These are phyloP conservation scores for Idris sp. DNA, from an alignment of 1,140 invertebrate genomes.

Conservation along the genomic window DNA sequence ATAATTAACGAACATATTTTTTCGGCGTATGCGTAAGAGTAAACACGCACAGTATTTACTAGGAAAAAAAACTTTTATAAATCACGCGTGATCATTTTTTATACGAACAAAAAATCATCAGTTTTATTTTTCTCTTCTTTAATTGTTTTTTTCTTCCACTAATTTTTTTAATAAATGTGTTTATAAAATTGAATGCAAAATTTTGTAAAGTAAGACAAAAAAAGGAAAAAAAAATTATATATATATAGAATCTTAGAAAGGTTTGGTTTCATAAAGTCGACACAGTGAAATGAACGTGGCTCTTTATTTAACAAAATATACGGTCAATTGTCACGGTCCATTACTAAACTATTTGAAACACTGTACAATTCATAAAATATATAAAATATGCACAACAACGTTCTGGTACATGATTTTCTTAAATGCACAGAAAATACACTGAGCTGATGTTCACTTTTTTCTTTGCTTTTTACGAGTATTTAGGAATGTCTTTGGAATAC, in stretches of 20 bases:
- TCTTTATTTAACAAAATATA: conserved; percentile 59
- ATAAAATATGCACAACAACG: conserved; percentile 58
- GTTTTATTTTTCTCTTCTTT: conserved; percentile 1
- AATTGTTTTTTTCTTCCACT: too few relatives aligned
- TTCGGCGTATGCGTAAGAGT: conserved; percentile 53
- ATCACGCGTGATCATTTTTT: conserved; percentile 47
- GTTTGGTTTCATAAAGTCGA: conserved; percentile 46
- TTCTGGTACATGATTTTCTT: conserved; percentile 48
- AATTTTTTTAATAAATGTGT: too few relatives aligned
- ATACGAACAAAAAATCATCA: conserved; percentile 22
- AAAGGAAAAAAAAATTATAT: conserved; percentile 1
- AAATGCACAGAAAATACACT: conserved; percentile 37
- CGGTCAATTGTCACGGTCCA: conserved; percentile 49
- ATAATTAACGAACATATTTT: conserved; percentile 56
- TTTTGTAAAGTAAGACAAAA: too few relatives aligned
- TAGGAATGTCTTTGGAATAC: conserved; percentile 42
- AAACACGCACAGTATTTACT: conserved; percentile 54
- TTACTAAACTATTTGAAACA: conserved; percentile 58
- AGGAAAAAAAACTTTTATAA: conserved; percentile 56
- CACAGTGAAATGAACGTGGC: conserved; percentile 52
- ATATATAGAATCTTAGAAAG: conserved; percentile 1
- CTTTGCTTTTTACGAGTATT: conserved; percentile 1
- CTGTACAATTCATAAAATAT: conserved; percentile 61
- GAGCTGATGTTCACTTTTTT: conserved; percentile 19
- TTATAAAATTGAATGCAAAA: too few relatives aligned